Evolutionary conservation across 1,140 invertebrate species (phyloP).

Genomic region (Arctopsyche grandis): DNA sequence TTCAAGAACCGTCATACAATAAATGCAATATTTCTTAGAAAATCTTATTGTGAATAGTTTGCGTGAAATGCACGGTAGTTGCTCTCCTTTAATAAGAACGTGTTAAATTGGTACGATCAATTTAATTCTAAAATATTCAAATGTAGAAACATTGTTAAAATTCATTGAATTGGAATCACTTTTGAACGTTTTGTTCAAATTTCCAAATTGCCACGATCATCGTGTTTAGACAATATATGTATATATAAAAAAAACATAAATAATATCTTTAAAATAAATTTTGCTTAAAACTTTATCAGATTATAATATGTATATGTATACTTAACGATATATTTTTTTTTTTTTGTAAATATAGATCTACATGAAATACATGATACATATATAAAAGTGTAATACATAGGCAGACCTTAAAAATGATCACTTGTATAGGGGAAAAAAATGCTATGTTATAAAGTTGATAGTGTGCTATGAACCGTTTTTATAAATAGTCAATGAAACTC

Average conservation of each 20-base stretch:
- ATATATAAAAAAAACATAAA: slow-evolving; percentile 22
- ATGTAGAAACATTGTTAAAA: neutral
- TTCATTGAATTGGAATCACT: neutral
- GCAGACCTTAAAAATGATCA: slow-evolving; percentile 30
- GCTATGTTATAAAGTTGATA: neutral
- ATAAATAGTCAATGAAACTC: neutral
- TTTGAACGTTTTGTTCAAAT: neutral
- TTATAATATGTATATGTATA: neutral
- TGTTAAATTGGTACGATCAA: neutral
- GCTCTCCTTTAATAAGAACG: too few relatives aligned
- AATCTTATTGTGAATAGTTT: neutral
- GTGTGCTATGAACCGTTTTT: neutral
- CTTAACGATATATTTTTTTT: neutral
- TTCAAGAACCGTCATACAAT: neutral
- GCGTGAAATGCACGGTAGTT: too few relatives aligned
- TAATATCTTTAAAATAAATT: slow-evolving; percentile 36
- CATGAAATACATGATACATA: neutral
- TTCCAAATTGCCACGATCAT: neutral
- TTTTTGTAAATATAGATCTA: neutral
- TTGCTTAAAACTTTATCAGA: slow-evolving; percentile 5
- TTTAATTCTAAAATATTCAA: neutral
- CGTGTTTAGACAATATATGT: neutral
- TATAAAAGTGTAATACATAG: neutral
- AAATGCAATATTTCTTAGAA: neutral
- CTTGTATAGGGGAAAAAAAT: slow-evolving; percentile 8